Base-by-base conservation (phyloP, 2,113 vertebrate genomes). In the Petroica traversi region DNA sequence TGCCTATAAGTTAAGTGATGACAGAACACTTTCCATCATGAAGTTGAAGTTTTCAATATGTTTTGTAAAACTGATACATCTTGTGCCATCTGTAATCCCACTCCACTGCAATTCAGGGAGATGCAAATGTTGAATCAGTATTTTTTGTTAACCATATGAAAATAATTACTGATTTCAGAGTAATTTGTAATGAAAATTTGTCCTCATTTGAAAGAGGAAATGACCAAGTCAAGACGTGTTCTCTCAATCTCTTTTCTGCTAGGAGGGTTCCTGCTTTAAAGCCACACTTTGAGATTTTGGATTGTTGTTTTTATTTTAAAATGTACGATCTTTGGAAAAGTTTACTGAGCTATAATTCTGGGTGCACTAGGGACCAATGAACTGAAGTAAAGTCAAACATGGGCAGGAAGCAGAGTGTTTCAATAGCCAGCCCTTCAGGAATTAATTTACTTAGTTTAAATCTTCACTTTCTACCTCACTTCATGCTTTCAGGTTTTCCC, bases 261-360 rank as follows among this genome's bases (percentile, higher is more conserved):
- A n/a, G 75, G 67, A 55, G 12, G 12, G 63, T 94, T 91, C 68
- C 49, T 93, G 58, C 58, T 74, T 91, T 93, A 64, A 93, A 94
- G 71, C 9, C 29, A 48, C 18, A 68, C 69, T 95, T 95, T 14
- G 36, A 73, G 85, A 85, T 83, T 82, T 69, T 62, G 64, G 54
- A 92, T 49, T n/a, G 16, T 31, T 64, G 25, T 31, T 89, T 90
- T 85, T 88, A n/a, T n/a, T 25, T 64, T 24, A 1, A 25, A 88
- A 92, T 11, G 33, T 87, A 72, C 11, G 31, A 61, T 88, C 85
- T 87, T 88, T 77, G 85, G 59, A 92, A 52, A 96, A 93, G 91
- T 96, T 95, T 93, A 89, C 92, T 82, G 93, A 85, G 83, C 88
- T 78, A 28, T 93, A 97, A 95, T 89, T 97, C 92, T 81, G 72